Percentiles rank a stretch among this genome's conserved stretches.
Evolutionary conservation across 2,888 invertebrate species (phyloP).

Genomic region (Chesias legatella): DNA sequence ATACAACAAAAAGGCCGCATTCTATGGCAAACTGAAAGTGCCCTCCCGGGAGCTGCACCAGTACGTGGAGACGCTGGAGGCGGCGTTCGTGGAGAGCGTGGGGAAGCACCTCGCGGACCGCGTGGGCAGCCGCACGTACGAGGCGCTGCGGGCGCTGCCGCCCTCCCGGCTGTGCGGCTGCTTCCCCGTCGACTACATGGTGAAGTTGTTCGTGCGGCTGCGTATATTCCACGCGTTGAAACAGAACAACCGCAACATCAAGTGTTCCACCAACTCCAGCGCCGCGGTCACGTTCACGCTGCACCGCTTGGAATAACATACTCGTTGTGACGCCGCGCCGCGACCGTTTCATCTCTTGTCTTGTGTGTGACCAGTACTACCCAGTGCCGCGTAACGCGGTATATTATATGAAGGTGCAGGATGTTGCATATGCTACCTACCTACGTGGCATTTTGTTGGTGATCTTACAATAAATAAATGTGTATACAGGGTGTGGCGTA

Average conservation of each 20-base stretch:
- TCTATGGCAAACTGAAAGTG: slow-evolving; percentile 15
- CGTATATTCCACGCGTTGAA: slow-evolving; percentile 25
- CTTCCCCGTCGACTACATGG: slow-evolving; percentile 25
- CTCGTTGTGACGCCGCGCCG: no score
- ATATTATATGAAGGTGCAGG: no score
- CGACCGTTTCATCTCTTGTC: no score
- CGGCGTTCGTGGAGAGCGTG: slow-evolving; percentile 17
- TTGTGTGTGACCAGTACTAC: no score
- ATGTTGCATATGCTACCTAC: no score
- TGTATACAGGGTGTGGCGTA: no score
- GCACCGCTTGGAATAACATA: neutral
- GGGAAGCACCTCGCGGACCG: slow-evolving; percentile 11
- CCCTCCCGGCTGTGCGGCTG: slow-evolving; percentile 6
- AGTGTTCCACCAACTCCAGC: slow-evolving; percentile 12
- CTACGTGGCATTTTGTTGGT: no score
- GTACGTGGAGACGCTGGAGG: slow-evolving; percentile 25
- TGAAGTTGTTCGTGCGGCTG: slow-evolving; percentile 24
- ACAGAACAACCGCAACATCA: slow-evolving; percentile 18
- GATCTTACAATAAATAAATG: no score
- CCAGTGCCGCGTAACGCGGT: no score
- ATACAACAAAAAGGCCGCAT: slow-evolving; percentile 20
- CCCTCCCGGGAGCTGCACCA: slow-evolving; percentile 26
- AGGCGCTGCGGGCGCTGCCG: slow-evolving; percentile 19
- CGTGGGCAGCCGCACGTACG: slow-evolving; percentile 11
- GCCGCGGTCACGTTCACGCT: neutral